Conservation (phyloP, 1,140 invertebrate species). For the Mactra quadrangularis region DNA sequence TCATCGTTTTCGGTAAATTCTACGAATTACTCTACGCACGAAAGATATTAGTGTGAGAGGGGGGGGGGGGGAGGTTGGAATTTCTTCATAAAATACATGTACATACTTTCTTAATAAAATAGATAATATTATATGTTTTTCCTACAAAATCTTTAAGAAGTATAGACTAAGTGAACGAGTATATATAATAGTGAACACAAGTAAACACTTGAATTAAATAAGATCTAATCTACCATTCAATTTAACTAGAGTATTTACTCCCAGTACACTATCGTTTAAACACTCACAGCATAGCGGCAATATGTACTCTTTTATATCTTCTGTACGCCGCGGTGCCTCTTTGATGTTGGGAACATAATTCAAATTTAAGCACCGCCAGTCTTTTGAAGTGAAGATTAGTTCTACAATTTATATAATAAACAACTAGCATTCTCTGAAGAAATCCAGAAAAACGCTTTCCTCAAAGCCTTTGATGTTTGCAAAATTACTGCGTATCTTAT, state of each 20-base stretch:
- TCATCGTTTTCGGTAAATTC: no score
- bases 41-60: no score
- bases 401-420: slow-evolving; percentile 61
- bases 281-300: neutral
- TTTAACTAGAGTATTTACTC: slow-evolving; percentile 35
- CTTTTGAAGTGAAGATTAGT: slow-evolving; percentile 56
- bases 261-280: slow-evolving; percentile 43
- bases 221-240: slow-evolving; percentile 39
- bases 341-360: slow-evolving; percentile 52
- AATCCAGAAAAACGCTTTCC: slow-evolving; percentile 53
- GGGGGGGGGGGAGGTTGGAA: no score
- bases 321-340: slow-evolving; percentile 29
- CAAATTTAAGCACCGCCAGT: slow-evolving; percentile 44
- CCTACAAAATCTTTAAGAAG: no score
- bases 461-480: slow-evolving; percentile 54
- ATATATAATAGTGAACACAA: neutral
- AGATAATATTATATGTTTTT: no score
- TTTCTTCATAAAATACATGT: no score
- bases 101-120: no score
- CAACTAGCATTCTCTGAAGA: slow-evolving; percentile 47
- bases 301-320: neutral
- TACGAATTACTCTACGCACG: no score
- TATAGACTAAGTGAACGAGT: no score
- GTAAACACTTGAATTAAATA: slow-evolving; percentile 25
- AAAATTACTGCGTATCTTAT: slow-evolving; percentile 48